Conservation (phyloP, 2,113 vertebrate genomes). For the Leptobrachium ailaonicum region DNA sequence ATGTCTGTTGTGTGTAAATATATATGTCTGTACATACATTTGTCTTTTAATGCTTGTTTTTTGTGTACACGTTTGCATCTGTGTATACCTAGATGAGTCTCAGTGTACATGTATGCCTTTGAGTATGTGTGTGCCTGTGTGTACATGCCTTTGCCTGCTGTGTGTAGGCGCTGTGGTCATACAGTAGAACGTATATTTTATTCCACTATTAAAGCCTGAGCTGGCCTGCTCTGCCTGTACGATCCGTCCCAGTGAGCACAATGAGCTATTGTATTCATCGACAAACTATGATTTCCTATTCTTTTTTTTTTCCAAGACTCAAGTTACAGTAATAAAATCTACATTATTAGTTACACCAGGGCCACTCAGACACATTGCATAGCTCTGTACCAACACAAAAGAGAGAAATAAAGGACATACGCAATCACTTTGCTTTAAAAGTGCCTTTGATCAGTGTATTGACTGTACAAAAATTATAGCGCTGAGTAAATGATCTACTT, state of each 20-base stretch:
- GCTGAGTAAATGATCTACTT: no score
- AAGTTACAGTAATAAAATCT: conserved; percentile 48
- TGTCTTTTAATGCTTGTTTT: no score
- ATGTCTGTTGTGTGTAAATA: no score
- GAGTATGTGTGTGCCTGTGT: no score
- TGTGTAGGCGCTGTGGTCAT: background rate
- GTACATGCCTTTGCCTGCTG: no score
- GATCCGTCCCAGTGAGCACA: conserved; percentile 41
- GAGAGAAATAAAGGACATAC: conserved; percentile 4
- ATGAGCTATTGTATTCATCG: conserved; percentile 48
- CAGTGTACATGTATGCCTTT: no score
- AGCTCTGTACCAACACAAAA: conserved; percentile 20
- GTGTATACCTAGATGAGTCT: no score
- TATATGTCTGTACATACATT: no score
- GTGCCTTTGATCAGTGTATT: no score
- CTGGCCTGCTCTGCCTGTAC: conserved; percentile 34
- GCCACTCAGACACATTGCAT: conserved; percentile 13
- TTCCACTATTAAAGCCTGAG: conserved; percentile 38
- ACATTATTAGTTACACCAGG: conserved; percentile 48
- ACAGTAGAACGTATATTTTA: background rate
- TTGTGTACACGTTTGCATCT: no score
- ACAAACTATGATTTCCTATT: conserved; percentile 49
- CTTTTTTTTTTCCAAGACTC: conserved; percentile 45
- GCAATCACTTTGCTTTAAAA: no score
- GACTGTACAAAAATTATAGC: no score